Conservation (phyloP, 2,888 invertebrate genomes). For the Ichneumon xanthorius region DNA sequence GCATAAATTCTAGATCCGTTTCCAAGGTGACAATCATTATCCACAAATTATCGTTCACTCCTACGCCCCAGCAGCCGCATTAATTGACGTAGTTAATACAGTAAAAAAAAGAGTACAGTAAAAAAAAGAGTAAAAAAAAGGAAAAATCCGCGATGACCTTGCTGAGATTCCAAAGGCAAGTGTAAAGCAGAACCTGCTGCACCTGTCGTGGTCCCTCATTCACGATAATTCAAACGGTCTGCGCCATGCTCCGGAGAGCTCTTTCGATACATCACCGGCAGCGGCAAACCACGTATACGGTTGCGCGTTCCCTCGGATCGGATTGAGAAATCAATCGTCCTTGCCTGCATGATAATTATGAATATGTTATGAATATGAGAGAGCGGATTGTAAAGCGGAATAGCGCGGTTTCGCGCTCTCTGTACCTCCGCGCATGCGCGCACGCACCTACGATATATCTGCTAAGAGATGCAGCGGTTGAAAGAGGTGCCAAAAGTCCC, state of each 20-base stretch:
- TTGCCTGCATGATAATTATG: constrained; percentile 83
- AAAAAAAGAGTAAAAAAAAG: constrained; percentile 6
- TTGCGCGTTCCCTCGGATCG: constrained; percentile 29
- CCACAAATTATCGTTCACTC: constrained; percentile 6
- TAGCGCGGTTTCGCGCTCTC: constrained; percentile 56
- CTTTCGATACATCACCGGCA: constrained; percentile 3
- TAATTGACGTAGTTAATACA: neutral
- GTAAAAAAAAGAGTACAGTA: neutral
- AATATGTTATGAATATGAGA: constrained; percentile 83
- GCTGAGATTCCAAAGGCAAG: constrained; percentile 62
- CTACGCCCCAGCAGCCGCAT: neutral
- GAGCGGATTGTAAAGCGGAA: constrained; percentile 79
- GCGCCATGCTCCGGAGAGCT: constrained; percentile 20
- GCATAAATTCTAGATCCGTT: no score
- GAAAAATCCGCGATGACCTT: constrained; percentile 52
- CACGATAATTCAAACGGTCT: constrained; percentile 37
- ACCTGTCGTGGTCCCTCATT: constrained; percentile 26
- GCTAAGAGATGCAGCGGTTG: neutral
- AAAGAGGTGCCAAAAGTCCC: constrained; percentile 71
- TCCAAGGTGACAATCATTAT: neutral
- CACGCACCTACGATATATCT: neutral
- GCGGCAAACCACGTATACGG: constrained; percentile 12
- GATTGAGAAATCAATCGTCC: constrained; percentile 83
- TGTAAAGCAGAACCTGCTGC: constrained; percentile 26
- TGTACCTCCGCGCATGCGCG: constrained; percentile 12